Base-by-base conservation (phyloP, 2,888 invertebrate genomes). In the Masnerella sp. region DNA sequence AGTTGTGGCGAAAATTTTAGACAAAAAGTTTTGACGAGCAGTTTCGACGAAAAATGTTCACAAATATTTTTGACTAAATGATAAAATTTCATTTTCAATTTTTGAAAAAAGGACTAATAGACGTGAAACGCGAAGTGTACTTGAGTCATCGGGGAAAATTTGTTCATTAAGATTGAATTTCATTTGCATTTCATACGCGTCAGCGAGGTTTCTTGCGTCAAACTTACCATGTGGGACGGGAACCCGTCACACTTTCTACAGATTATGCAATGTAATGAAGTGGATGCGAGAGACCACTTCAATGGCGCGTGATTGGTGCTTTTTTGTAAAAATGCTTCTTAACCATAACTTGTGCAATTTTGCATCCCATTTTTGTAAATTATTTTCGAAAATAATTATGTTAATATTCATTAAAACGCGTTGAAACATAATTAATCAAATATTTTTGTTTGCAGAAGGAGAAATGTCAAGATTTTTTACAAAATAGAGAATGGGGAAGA, bases 191-290 rank as follows among this genome's bases (percentile, higher is more conserved):
- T 49, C 51, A 59, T 43, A 42, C 45, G 9, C 15, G 45, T 22
- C 36, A 36, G 18, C 2, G 20, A 28, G 17, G 36, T 32, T 68
- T 51, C 34, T 59, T 20, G 36, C 43, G 18, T 22, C 45, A 18
- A 34, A 56, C 25, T 54, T 65, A 68, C 45, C 68, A 59, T 68
- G 68, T 11, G 22, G 22, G 25, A 59, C 18, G 25, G 59, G 59
- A 61, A 68, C 59, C 68, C 68, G 59, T 45, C 68, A 45, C 14
- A 59, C 68, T 59, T 68, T 59, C 59, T 52, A 32, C 38, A 17
- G 8, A 45, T 59, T 68, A 52, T 61, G 59, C 52, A 59, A 68
- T 42, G 67, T 68, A 68, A 68, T 51, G 51, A 68, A 68, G 67
- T 68, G 51, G 51, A 49, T 58, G 34, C 18, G 32, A 49, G 34